Conservation (phyloP, 2,797 vertebrate species). For the Squalus acanthias region DNA sequence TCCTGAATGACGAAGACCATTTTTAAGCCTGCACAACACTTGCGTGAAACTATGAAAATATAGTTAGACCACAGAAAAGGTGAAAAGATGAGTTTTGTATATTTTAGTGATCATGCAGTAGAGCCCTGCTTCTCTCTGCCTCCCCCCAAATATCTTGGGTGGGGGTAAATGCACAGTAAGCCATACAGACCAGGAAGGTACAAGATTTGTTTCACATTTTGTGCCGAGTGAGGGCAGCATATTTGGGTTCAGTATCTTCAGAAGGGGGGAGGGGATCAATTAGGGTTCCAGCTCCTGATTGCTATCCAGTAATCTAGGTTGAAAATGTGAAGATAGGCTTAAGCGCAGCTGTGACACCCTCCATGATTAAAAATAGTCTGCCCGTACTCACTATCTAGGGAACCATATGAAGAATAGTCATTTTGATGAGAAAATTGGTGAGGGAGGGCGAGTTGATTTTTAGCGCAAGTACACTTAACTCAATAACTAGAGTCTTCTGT, state of each 20-base stretch:
- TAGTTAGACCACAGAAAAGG: neutral
- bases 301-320: neutral
- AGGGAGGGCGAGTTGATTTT: neutral
- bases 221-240: neutral
- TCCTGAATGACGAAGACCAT: neutral
- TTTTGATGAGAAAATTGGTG: neutral
- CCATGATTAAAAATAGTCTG: neutral
- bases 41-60: neutral
- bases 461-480: neutral
- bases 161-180: neutral
- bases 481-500: neutral
- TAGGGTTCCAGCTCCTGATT: neutral
- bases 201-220: neutral
- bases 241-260: neutral
- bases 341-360: neutral
- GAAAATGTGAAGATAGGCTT: neutral
- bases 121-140: neutral
- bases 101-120: neutral
- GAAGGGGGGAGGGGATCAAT: neutral
- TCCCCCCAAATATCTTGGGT: neutral
- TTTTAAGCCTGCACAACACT: neutral
- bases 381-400: neutral
- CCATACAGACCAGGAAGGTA: neutral
- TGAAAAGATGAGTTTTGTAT: neutral
- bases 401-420: neutral